Evolutionary conservation across 1,140 invertebrate species (phyloP), one percentile per base, ranked within the genome.

Genomic region (Nephotettix cincticeps): DNA sequence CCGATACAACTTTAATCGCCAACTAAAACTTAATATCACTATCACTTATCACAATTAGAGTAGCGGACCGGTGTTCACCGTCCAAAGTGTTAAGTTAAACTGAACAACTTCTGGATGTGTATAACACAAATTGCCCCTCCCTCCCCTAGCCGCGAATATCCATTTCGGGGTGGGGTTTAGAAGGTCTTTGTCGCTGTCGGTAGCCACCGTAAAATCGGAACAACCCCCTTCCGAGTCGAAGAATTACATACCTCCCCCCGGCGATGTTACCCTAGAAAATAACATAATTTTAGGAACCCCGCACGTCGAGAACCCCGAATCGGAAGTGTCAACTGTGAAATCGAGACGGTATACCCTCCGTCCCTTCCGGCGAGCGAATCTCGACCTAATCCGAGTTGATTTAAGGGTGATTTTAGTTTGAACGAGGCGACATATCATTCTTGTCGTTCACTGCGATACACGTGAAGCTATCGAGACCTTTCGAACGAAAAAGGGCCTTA

Each of bases 321-420:
- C 61, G 69, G 69, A 70, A 70, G 56, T 70, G 69, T 70, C 69
- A 70, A 70, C 69, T 25, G 58, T 43, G 69, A 61, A 70, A 70
- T 70, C 58, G 40, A 70, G 69, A 64, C 58, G 61, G 61, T 64
- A 64, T 64, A 27, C 61, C 64, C 40, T 45, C 63, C 63, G 30
- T n/a, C 63, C 32, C n/a, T 65, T 13, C 28, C 21, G 21, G 69
- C 69, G 61, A 29, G 32, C 23, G 56, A 70, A 64, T 65, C 56
- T 65, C 69, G 58, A 21, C 69, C 69, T 70, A 70, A 70, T 70
- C 69, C 58, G n/a, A 23, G 28, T 23, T 47, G 58, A 70, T 70
- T 43, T 70, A 70, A 70, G 69, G 69, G 56, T 63, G 69, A 65
- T 64, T 65, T 70, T 70, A 27, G 58, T 70, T 29, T 64, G 36